phyloP scores from a whole-genome alignment of 2,113 vertebrate species.

The Ictidomys tridecemlineatus region DNA sequence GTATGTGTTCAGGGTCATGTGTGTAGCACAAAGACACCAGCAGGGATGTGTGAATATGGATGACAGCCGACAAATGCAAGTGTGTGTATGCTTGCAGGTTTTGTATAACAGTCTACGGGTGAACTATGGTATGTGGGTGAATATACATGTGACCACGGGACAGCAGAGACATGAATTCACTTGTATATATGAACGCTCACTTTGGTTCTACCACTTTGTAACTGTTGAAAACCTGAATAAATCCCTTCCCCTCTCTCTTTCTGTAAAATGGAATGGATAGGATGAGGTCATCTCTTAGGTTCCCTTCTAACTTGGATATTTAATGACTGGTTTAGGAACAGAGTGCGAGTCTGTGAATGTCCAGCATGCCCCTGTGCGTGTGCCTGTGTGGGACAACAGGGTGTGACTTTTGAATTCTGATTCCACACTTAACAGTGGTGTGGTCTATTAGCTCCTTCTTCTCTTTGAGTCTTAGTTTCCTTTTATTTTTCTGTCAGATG shows the following conservation, averaged over 20 bases:
- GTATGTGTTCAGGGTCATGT: background rate
- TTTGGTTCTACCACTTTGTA: slow-evolving; percentile 4
- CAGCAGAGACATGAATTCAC: background rate
- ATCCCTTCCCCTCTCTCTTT: background rate
- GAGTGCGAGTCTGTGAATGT: background rate
- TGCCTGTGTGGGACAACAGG: background rate
- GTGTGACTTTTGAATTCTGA: background rate
- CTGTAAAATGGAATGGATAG: background rate
- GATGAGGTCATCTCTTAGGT: background rate
- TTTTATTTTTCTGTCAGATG: background rate
- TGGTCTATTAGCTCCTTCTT: background rate
- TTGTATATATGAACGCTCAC: background rate
- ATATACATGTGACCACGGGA: background rate
- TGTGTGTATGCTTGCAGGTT: background rate
- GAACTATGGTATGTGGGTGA: background rate
- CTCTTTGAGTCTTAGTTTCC: background rate
- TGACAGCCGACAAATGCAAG: background rate
- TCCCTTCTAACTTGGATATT: background rate
- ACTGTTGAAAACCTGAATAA: background rate
- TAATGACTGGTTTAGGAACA: background rate
- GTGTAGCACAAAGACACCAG: background rate
- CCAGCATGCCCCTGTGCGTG: background rate
- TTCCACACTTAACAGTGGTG: background rate
- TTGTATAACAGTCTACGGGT: background rate
- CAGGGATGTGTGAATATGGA: background rate